Conservation (phyloP, 1,140 invertebrate genomes). For the Solenopsis invicta region DNA sequence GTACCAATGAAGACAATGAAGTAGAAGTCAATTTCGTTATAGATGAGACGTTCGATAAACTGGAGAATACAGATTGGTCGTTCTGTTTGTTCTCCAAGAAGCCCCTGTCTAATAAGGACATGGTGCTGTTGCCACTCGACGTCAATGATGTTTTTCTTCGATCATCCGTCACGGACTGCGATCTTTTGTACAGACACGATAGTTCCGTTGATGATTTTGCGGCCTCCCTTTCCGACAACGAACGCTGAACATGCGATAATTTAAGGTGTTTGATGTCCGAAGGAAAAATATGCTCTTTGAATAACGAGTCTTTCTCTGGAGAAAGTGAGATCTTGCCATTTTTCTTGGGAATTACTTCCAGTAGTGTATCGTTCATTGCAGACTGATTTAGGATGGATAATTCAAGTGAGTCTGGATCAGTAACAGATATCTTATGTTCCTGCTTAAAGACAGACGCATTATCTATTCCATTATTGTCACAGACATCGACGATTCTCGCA, state of each 20-base stretch:
- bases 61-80: constrained; percentile 64
- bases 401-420: constrained; percentile 54
- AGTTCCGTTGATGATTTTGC: constrained; percentile 52
- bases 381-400: constrained; percentile 79
- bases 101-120: constrained; percentile 64
- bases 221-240: constrained; percentile 73
- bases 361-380: constrained; percentile 80
- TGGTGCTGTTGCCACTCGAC: constrained; percentile 24
- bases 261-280: constrained; percentile 18
- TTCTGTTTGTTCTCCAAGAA: constrained; percentile 62
- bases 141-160: constrained; percentile 5
- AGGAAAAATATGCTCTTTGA: not conserved
- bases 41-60: constrained; percentile 74
- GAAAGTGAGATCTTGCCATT: constrained; percentile 40
- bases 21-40: constrained; percentile 70
- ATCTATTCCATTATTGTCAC: not conserved
- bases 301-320: constrained; percentile 42
- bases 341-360: constrained; percentile 63
- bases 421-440: constrained; percentile 27
- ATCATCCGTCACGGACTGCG: constrained; percentile 58
- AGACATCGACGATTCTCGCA: constrained; percentile 53
- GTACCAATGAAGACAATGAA: constrained; percentile 57
- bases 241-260: constrained; percentile 65
- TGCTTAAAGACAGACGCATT: not conserved
- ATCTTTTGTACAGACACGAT: constrained; percentile 18